Base-by-base conservation (phyloP, 2,888 invertebrate species). In the Aphrophora alni region DNA sequence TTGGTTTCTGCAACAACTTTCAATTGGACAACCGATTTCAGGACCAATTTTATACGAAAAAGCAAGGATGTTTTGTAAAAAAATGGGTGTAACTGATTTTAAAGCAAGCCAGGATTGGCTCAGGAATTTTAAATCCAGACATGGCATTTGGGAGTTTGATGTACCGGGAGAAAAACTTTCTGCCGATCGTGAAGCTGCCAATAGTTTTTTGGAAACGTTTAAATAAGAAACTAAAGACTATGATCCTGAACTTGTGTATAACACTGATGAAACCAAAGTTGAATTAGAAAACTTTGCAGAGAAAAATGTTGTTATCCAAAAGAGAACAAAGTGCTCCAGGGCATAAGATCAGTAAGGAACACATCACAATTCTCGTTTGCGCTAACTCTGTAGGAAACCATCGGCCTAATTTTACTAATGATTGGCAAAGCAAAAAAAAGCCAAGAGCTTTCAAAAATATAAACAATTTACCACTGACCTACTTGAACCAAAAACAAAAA, bases 331-430 rank as follows among this genome's bases (percentile, higher is more conserved):
- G 12, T 27, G 87, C 87, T 80, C 82, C 78, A 33, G 86, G 86
- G 44, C 86, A 87, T 71, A 87, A 87, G 84, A 81, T 86, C 72
- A 87, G 86, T 71, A 87, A 87, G 82, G 85, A 87, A 38, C 26
- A 75, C 17, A 14, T 44, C 2, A 44, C 44, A 12, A 12, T 44
- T 4, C 44, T 82, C 27, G 25, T 71, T 33, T 68, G 72, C 4
- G 81, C 78, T 8, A 81, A 81, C 69, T 68, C 71, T 70, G 10
- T 17, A 24, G 81, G 81, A 8, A 68, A 68, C 14, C 77, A 81
- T 28, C n/a, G 69, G 38, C 44, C 51, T 76, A n/a, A 75, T 59
- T 71, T 38, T 79, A 21, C 72, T 82, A 21, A 21, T 80, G 70
- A 33, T 5, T 5, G 33, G 5, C 5, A 33, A 33, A 8, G 3